Base-by-base conservation (phyloP, 2,113 vertebrate species). In the Petroica traversi region DNA sequence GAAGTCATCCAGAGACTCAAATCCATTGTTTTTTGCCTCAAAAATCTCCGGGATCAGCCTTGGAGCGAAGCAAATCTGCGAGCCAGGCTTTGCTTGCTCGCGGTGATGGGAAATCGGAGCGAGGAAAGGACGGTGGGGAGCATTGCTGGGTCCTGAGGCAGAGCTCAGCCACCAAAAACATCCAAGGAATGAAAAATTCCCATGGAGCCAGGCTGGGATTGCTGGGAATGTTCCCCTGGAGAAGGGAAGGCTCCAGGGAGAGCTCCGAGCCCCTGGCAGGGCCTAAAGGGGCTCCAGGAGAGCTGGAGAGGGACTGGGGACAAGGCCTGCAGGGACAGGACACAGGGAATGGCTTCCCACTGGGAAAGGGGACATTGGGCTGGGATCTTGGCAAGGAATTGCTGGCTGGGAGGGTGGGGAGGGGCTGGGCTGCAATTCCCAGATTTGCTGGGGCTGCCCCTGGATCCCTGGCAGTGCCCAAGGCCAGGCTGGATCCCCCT, bases 191-290 rank as follows among this genome's bases (percentile, higher is more conserved):
- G 67, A 28, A 36, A 64, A 58, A 40, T 43, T 57, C 49, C 49
- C 18, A 4, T 2, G 58, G 10, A 64, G 14, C 4, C 49, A 72
- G 49, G 41, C 74, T 72, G 75, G 49, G 14, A 57, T 34, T 34
- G 34, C 34, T 57, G 48, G 57, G 29, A 36, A n/a, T 46, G 55
- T 6, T 15, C 54, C 4, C 36, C 45, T 48, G 66, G 57, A 88
- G 57, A 62, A 29, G 31, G 9, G 57, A 62, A 29, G 31, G 9
- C 0, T 40, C 15, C 63, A 45, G 55, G 28, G 43, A 43, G 3
- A 5, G 0, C 63, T 86, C 0, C 0, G 4, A 58, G 77, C 1
- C 3, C 43, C 63, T 57, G 3, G 3, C 25, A 52, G 59, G 2
- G 31, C 59, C 48, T n/a, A 0, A 0, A 85, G 61, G 34, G 59